Conservation (phyloP, 2,888 invertebrate species). For the Drosophila mercatorum region DNA sequence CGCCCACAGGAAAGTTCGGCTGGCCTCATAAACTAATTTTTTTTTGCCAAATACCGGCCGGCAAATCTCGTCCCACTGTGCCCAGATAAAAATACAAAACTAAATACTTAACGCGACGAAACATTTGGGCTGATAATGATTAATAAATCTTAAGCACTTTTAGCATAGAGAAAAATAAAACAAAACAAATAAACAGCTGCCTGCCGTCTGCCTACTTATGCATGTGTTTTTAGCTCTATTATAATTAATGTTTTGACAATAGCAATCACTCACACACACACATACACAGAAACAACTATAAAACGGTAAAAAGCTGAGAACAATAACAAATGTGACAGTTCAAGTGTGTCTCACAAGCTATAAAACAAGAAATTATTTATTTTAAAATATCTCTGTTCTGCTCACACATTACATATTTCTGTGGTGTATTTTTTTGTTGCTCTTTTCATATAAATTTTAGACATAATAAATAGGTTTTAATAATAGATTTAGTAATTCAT, state of each 20-base stretch:
- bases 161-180: slow-evolving; percentile 29
- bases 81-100: slow-evolving; percentile 23
- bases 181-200: slow-evolving; percentile 30
- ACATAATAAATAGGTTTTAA: slow-evolving; percentile 19
- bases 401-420: slow-evolving; percentile 1
- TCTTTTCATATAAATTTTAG: not conserved
- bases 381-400: not conserved
- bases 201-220: slow-evolving; percentile 28
- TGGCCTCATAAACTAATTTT: slow-evolving; percentile 53
- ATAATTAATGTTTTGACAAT: slow-evolving; percentile 54
- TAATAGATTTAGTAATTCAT: slow-evolving; percentile 1
- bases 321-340: slow-evolving; percentile 15
- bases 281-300: slow-evolving; percentile 21
- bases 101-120: slow-evolving; percentile 47
- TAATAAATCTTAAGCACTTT: slow-evolving; percentile 53
- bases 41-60: slow-evolving; percentile 51
- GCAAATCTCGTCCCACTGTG: slow-evolving; percentile 25
- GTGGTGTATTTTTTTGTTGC: not conserved
- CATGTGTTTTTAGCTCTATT: slow-evolving; percentile 13
- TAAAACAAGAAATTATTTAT: slow-evolving; percentile 5
- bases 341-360: slow-evolving; percentile 22
- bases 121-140: slow-evolving; percentile 61
- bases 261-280: not conserved
- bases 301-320: slow-evolving; percentile 9
- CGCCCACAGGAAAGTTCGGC: slow-evolving; percentile 45